Base-by-base conservation (phyloP, 2,888 invertebrate genomes). In the Rhingia rostrata region DNA sequence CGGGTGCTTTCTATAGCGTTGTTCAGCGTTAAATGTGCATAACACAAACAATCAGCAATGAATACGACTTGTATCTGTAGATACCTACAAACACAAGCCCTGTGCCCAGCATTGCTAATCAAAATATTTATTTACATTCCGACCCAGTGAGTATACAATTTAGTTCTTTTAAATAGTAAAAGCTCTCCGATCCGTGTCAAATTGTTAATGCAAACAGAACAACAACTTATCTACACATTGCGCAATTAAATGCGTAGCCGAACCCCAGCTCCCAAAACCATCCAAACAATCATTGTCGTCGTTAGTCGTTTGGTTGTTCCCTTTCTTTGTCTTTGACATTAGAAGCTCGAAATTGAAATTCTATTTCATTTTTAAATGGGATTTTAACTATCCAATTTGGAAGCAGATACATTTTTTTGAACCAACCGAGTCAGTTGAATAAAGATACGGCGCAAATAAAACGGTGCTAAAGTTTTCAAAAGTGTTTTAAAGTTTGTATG, bases 101-200 rank as follows among this genome's bases (percentile, higher is more conserved):
- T 6, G 30, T 67, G 32, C 30, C 39, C 6, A 69, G 45, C 81
- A 81, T 51, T 75, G 74, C 75, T 74, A 81, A 74, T 81, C 69
- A 69, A 67, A 74, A 69, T 80, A 56, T 72, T 79, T 74, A 58
- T 74, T 75, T 58, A 81, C 75, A 70, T 81, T 75, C 58, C 67
- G 60, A 39, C 33, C 66, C 56, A 60, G 56, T 63, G 64, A 22
- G 79, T 66, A 58, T 56, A 72, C 61, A 53, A 51, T 22, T 22
- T 22, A 41, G 49, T 70, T 43, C 35, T 32, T 60, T 60, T 47
- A 41, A 53, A 30, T 51, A 30, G 64, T 30, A 3, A 58, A 67
- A 67, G 67, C 67, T 35, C 45, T 54, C 14, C 35, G 54, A 67
- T 56, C 45, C 67, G 35, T 67, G 43, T 67, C 37, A 9, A 56